phyloP scores from a whole-genome alignment of 1,140 invertebrate genomes.

The Proctacanthus coquilletti region DNA sequence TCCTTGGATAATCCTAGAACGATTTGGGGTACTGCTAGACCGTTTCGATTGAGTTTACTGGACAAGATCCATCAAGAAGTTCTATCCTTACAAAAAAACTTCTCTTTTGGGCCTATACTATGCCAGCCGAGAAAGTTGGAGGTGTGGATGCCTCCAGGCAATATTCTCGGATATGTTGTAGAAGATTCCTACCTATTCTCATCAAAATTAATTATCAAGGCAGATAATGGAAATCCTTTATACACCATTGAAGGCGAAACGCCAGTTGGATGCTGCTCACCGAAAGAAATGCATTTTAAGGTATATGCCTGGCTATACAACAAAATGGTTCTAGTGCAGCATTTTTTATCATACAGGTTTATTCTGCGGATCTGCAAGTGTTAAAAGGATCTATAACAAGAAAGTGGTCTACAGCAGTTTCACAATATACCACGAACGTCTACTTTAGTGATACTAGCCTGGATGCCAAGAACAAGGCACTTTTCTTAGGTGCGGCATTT shows the following conservation, averaged over 20 bases:
- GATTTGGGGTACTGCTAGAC: slow-evolving; percentile 39
- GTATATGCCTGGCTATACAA: slow-evolving; percentile 13
- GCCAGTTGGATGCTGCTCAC: slow-evolving; percentile 25
- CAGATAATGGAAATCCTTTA: slow-evolving; percentile 25
- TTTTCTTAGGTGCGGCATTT: slow-evolving; percentile 35
- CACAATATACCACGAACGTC: slow-evolving; percentile 33
- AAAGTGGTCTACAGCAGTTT: slow-evolving; percentile 32
- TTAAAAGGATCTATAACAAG: slow-evolving; percentile 32
- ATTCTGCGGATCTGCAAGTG: slow-evolving; percentile 25
- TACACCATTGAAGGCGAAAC: slow-evolving; percentile 33
- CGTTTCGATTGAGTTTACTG: slow-evolving; percentile 41
- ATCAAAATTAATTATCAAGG: slow-evolving; percentile 30
- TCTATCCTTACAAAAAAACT: slow-evolving; percentile 35
- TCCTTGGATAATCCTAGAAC: slow-evolving; percentile 37
- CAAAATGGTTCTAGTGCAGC: background rate
- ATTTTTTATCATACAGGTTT: slow-evolving; percentile 13
- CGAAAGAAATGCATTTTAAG: slow-evolving; percentile 33
- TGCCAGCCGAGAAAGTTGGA: slow-evolving; percentile 27
- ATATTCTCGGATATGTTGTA: slow-evolving; percentile 30
- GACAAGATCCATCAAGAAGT: slow-evolving; percentile 49
- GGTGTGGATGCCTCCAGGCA: slow-evolving; percentile 34
- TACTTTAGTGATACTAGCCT: slow-evolving; percentile 31
- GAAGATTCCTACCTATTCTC: slow-evolving; percentile 30
- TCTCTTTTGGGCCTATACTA: slow-evolving; percentile 31
- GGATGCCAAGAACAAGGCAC: slow-evolving; percentile 30